Conservation (phyloP, 2,797 vertebrate genomes). For the Chaunax sp. region DNA sequence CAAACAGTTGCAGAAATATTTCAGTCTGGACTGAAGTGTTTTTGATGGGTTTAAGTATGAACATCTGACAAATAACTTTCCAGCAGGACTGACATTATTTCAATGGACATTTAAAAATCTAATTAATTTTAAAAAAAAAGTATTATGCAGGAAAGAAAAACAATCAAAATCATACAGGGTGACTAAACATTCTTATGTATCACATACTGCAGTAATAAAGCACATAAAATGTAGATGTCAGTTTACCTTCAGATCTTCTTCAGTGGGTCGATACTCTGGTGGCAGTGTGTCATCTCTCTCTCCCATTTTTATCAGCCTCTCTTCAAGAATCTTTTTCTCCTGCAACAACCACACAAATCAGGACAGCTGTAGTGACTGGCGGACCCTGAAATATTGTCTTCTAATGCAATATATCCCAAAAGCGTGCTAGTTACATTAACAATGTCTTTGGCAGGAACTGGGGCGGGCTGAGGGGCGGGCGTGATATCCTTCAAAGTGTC, state of each 20-base stretch:
- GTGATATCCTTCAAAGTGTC: slow-evolving; percentile 75
- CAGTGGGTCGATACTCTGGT: slow-evolving; percentile 73
- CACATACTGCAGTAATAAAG: background rate
- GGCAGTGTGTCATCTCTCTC: slow-evolving; percentile 83
- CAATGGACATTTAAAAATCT: no score
- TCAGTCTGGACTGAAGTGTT: background rate
- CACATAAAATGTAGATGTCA: background rate
- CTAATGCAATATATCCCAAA: background rate
- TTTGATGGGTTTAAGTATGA: background rate
- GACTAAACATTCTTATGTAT: no score
- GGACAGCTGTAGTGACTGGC: background rate
- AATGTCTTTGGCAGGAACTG: slow-evolving; percentile 63
- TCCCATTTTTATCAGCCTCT: slow-evolving; percentile 79
- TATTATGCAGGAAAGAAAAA: no score
- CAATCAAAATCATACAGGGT: no score
- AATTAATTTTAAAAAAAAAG: no score
- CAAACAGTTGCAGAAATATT: background rate
- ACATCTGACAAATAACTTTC: background rate
- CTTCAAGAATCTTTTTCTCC: slow-evolving; percentile 78
- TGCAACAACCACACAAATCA: slow-evolving; percentile 44
- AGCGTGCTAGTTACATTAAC: slow-evolving; percentile 72
- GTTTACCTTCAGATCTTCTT: slow-evolving; percentile 78
- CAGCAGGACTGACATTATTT: background rate
- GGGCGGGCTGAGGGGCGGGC: slow-evolving; percentile 61
- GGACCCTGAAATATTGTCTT: background rate